Conservation (phyloP, 1,140 invertebrate genomes). For the Dufourea novaeangliae region DNA sequence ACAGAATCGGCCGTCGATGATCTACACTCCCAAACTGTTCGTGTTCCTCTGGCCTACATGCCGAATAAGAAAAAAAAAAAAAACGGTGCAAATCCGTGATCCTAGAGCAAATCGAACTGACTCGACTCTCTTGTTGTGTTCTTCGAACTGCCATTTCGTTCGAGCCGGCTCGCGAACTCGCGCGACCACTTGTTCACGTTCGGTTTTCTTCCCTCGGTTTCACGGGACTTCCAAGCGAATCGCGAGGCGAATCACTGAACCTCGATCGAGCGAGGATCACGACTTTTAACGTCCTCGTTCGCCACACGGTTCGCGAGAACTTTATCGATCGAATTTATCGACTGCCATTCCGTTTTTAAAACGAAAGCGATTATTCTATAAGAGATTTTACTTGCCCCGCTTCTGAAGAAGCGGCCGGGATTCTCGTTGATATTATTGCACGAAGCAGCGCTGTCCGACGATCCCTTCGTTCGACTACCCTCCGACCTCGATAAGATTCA, state of each 20-base stretch:
- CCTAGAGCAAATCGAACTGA: slow-evolving; percentile 15
- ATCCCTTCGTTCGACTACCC: not conserved
- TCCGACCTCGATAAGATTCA: not conserved
- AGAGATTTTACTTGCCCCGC: not conserved
- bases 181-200: slow-evolving; percentile 3
- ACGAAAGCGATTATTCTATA: not conserved
- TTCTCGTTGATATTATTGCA: not conserved
- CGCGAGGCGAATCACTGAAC: not conserved
- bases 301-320: not conserved
- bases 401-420: not conserved
- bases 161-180: not conserved
- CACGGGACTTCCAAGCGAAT: not conserved
- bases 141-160: slow-evolving; percentile 42
- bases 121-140: slow-evolving; percentile 42
- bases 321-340: slow-evolving; percentile 12
- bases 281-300: not conserved
- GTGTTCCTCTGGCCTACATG: slow-evolving; percentile 54
- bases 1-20: not conserved
- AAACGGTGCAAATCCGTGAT: slow-evolving; percentile 18
- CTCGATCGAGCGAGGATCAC: not conserved
- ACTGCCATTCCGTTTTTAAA: slow-evolving; percentile 28
- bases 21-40: slow-evolving; percentile 29
- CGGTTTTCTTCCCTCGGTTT: not conserved
- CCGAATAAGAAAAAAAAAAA: too few relatives aligned
- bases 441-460: not conserved